Conservation (phyloP, 2,888 invertebrate species). For the Podotricha telesiphe region DNA sequence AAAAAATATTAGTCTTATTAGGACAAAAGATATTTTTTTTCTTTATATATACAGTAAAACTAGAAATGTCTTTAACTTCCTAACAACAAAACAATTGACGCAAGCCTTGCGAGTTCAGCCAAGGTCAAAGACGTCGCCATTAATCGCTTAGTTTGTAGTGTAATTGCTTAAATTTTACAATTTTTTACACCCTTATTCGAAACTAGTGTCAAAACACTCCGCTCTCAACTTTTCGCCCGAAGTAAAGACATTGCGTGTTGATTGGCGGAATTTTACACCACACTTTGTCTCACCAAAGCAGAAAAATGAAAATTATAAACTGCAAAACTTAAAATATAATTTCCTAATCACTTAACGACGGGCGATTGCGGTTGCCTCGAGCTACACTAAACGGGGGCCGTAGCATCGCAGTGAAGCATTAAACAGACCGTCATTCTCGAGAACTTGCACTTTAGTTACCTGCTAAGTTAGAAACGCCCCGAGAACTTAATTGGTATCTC, state of each 20-base stretch:
- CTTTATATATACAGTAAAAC: not conserved
- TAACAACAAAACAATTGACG: not conserved
- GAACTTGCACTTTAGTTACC: conserved; percentile 36
- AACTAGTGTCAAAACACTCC: too few species aligned
- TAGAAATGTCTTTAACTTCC: not conserved
- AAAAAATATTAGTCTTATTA: too few species aligned
- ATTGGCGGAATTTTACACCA: too few species aligned
- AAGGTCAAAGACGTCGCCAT: not conserved
- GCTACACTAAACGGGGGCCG: not conserved
- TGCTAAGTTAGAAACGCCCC: conserved; percentile 36
- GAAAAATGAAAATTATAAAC: too few species aligned
- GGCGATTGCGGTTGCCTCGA: not conserved
- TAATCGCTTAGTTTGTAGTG: not conserved
- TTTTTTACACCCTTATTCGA: too few species aligned
- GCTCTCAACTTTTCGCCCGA: too few species aligned
- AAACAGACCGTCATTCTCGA: conserved; percentile 30
- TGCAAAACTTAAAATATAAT: conserved; percentile 1
- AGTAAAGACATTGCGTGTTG: too few species aligned
- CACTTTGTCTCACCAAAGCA: too few species aligned
- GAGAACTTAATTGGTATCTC: conserved; percentile 41
- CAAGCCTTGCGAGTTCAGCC: not conserved
- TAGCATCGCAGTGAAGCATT: conserved; percentile 2
- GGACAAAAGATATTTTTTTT: too few species aligned
- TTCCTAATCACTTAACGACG: not conserved
- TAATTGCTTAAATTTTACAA: too few species aligned